A percentile compares a stretch with the other conserved stretches of the same genome.
phyloP scores from a whole-genome alignment of 2,797 vertebrate genomes.

The Phrynocephalus vlangalii region DNA sequence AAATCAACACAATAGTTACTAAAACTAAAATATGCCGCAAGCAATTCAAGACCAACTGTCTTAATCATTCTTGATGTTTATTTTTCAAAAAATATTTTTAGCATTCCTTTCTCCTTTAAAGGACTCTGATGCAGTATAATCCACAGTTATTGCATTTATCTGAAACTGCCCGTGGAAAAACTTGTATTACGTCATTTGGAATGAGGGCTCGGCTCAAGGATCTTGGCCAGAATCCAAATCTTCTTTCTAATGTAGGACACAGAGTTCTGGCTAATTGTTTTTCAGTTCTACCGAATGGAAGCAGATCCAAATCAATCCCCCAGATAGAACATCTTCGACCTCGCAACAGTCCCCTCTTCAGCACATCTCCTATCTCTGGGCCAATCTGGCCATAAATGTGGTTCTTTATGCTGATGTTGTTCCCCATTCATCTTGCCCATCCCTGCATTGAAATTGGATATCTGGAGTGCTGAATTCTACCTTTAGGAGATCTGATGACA shows the following conservation, averaged over 20 bases:
- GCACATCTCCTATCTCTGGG: neutral
- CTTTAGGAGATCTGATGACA: no score
- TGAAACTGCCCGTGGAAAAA: neutral
- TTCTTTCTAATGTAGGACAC: neutral
- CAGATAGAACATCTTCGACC: no score
- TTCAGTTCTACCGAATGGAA: neutral
- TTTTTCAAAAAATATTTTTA: no score
- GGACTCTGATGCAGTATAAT: neutral
- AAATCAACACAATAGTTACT: no score
- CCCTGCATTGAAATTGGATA: no score
- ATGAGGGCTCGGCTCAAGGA: neutral
- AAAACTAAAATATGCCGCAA: neutral
- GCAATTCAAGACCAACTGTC: neutral
- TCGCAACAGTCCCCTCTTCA: no score
- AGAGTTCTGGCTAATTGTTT: neutral
- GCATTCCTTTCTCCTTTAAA: no score
- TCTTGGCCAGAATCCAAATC: neutral
- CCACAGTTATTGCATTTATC: neutral
- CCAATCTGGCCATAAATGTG: neutral
- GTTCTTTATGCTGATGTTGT: no score
- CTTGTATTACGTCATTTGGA: neutral
- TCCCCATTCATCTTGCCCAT: no score
- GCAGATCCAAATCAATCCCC: neutral
- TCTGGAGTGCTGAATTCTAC: no score
- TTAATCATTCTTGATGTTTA: neutral